These are phyloP conservation scores for Epistrophe eligans DNA, from an alignment of 2,888 invertebrate species.

Conservation along the genomic window DNA sequence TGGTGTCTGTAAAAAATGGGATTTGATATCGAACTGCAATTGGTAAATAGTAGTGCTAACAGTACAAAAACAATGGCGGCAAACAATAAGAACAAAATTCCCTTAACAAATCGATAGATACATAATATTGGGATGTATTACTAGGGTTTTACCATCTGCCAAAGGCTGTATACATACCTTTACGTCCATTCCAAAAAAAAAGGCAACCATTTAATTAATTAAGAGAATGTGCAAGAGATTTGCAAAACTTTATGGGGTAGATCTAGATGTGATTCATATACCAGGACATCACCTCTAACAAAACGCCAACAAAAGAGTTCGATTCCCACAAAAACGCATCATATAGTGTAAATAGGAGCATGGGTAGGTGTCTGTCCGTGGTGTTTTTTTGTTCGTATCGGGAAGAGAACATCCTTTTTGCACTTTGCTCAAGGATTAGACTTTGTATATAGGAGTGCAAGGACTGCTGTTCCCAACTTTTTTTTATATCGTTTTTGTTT, in stretches of 20 bases:
- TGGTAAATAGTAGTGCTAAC: slow-evolving; percentile 9
- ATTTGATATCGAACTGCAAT: slow-evolving; percentile 47
- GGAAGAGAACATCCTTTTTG: slow-evolving; percentile 50
- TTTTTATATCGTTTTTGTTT: not conserved
- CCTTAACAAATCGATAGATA: slow-evolving; percentile 33
- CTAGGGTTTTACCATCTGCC: slow-evolving; percentile 33
- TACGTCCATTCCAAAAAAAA: slow-evolving; percentile 3
- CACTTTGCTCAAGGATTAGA: slow-evolving; percentile 53
- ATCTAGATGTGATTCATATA: slow-evolving; percentile 8
- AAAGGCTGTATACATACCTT: not conserved
- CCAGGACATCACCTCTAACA: not conserved
- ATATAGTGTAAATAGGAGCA: slow-evolving; percentile 40
- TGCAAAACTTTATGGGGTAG: slow-evolving; percentile 17
- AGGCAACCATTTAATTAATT: slow-evolving; percentile 65
- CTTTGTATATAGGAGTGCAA: not conserved
- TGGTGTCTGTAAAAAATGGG: slow-evolving; percentile 18
- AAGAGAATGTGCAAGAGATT: slow-evolving; percentile 66
- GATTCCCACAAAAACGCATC: slow-evolving; percentile 36
- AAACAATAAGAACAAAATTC: not conserved
- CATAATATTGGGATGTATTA: slow-evolving; percentile 41
- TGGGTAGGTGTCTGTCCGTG: not conserved
- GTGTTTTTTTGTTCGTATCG: not conserved
- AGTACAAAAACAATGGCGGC: not conserved
- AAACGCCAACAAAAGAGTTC: not conserved
- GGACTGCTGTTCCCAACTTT: slow-evolving; percentile 9